These are phyloP conservation scores for Phytoseiulus persimilis DNA, from an alignment of 2,888 invertebrate species.

Conservation along the genomic window DNA sequence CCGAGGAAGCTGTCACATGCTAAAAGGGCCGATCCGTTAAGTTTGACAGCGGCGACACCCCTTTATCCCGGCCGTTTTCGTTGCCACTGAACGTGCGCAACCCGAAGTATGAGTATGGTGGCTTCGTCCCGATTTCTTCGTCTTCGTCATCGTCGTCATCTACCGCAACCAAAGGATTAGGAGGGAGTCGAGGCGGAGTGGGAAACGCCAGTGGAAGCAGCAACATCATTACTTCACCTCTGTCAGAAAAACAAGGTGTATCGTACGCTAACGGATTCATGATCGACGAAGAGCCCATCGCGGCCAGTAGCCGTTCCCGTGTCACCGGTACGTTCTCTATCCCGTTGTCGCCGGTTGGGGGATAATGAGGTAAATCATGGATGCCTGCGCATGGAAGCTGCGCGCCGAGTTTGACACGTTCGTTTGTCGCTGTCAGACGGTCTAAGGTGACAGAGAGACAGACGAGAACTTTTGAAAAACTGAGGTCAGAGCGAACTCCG, in stretches of 20 bases:
- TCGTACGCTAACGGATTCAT: conserved; percentile 18
- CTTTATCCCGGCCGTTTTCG: conserved; percentile 23
- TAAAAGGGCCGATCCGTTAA: neutral
- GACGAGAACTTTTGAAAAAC: neutral
- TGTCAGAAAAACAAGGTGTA: conserved; percentile 5
- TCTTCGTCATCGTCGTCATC: neutral
- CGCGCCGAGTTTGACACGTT: neutral
- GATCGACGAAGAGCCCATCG: conserved; percentile 19
- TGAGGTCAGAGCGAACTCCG: neutral
- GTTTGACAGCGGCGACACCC: conserved; percentile 22
- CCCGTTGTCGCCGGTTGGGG: neutral
- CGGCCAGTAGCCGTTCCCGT: neutral
- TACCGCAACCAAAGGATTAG: neutral
- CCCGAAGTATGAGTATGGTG: conserved; percentile 30
- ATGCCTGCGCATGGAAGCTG: neutral
- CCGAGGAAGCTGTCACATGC: neutral
- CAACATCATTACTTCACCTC: conserved; percentile 16
- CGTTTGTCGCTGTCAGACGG: neutral
- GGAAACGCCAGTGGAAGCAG: neutral
- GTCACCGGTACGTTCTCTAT: neutral
- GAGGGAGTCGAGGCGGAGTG: neutral
- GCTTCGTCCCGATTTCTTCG: conserved; percentile 19
- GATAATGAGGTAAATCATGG: neutral
- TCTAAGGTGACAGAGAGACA: neutral
- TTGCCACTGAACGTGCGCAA: conserved; percentile 29